Conservation (phyloP, 2,888 invertebrate species). For the Papilio protenor region DNA sequence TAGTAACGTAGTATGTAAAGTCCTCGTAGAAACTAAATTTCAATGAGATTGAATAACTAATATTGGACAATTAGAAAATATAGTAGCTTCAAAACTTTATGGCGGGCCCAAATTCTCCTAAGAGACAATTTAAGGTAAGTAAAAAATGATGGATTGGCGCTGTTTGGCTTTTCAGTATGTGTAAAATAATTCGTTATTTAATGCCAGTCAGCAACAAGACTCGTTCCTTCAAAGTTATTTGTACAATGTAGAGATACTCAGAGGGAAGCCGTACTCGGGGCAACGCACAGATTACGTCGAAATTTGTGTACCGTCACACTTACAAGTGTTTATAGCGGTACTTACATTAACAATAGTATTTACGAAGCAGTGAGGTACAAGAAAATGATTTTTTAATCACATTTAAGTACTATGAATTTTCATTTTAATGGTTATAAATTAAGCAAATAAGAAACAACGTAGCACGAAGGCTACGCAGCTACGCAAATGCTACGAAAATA, state of each 20-base stretch:
- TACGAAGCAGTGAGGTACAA: background rate
- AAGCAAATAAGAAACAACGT: too few relatives aligned
- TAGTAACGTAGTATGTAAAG: too few relatives aligned
- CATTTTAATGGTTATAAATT: too few relatives aligned
- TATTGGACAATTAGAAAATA: background rate
- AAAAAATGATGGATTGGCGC: too few relatives aligned
- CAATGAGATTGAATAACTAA: background rate
- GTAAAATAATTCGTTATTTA: background rate
- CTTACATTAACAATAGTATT: slow-evolving; percentile 4
- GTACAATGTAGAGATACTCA: slow-evolving; percentile 19
- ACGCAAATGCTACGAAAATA: background rate
- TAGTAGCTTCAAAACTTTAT: background rate
- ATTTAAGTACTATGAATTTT: too few relatives aligned
- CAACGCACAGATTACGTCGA: slow-evolving; percentile 40
- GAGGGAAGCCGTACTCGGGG: slow-evolving; percentile 31
- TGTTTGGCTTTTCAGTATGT: too few relatives aligned
- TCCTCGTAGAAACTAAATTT: slow-evolving; percentile 59
- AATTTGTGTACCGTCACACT: slow-evolving; percentile 39
- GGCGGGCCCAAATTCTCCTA: background rate
- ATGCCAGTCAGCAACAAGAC: background rate
- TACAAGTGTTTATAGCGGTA: slow-evolving; percentile 36
- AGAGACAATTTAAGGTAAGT: too few relatives aligned
- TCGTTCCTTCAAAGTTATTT: slow-evolving; percentile 25
- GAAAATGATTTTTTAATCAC: background rate
- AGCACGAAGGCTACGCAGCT: background rate